Evolutionary conservation across 2,888 invertebrate genomes (phyloP).

Genomic region (Formica aserva): DNA sequence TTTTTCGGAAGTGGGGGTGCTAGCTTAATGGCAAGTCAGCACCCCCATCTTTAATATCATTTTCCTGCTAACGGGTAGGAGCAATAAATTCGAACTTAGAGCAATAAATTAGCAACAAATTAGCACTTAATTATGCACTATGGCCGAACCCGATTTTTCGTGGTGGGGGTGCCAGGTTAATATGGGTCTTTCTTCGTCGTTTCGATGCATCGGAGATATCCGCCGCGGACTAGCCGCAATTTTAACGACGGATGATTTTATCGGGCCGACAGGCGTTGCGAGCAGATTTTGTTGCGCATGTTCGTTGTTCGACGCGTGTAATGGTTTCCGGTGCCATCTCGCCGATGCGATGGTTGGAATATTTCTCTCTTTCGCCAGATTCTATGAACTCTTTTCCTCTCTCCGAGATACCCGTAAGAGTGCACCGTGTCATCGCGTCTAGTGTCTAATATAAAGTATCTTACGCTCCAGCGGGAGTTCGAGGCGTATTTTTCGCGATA

Average conservation of each 20-base stretch:
- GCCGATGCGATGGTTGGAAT: slow-evolving; percentile 21
- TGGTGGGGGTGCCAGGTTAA: too few species aligned
- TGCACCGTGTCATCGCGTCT: slow-evolving; percentile 35
- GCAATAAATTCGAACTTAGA: too few species aligned
- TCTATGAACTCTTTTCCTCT: background rate
- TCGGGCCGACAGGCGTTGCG: slow-evolving; percentile 31
- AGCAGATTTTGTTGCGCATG: slow-evolving; percentile 50
- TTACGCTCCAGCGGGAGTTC: slow-evolving; percentile 30
- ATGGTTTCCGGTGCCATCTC: slow-evolving; percentile 32
- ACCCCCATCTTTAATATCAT: too few species aligned
- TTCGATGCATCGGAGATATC: slow-evolving; percentile 14
- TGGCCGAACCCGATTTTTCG: too few species aligned
- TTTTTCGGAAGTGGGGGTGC: too few species aligned
- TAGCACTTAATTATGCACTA: too few species aligned
- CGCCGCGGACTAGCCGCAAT: slow-evolving; percentile 1
- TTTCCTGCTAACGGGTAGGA: too few species aligned
- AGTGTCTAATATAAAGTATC: slow-evolving; percentile 18
- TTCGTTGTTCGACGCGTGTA: slow-evolving; percentile 41
- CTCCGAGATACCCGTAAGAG: slow-evolving; percentile 4
- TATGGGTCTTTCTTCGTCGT: background rate
- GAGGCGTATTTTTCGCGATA: slow-evolving; percentile 36
- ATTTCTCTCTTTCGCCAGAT: slow-evolving; percentile 24
- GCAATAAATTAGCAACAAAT: too few species aligned
- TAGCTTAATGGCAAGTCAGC: too few species aligned
- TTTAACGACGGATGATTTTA: slow-evolving; percentile 42